These are phyloP conservation scores for Eumacrocentrus americanus DNA, from an alignment of 2,888 invertebrate species.

Conservation along the genomic window DNA sequence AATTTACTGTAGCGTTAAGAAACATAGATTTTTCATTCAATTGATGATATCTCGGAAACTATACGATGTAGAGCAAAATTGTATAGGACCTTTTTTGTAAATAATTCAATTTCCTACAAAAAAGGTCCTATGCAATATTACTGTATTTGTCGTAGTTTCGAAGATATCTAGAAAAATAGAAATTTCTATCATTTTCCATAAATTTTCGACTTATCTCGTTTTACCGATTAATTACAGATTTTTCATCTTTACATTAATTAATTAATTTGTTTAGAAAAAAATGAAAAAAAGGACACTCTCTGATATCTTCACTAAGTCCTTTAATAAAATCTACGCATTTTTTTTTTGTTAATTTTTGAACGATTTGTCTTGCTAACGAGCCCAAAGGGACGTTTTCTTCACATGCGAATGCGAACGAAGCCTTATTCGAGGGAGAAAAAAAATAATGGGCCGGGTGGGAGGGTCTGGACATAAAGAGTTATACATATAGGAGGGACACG, in stretches of 20 bases:
- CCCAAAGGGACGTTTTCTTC: background rate
- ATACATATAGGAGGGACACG: background rate
- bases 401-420: conserved; percentile 2
- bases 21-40: background rate
- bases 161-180: too few relatives aligned
- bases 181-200: too few relatives aligned
- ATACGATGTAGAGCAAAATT: too few relatives aligned
- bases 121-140: too few relatives aligned
- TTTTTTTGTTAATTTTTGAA: background rate
- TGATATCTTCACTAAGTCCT: background rate
- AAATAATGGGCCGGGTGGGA: background rate
- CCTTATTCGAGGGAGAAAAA: too few relatives aligned
- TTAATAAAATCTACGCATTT: background rate
- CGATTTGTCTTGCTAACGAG: conserved; percentile 14
- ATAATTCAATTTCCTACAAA: too few relatives aligned
- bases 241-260: background rate
- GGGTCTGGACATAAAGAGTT: background rate
- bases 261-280: background rate
- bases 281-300: background rate
- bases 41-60: too few relatives aligned
- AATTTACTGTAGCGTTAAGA: too few relatives aligned
- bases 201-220: too few relatives aligned
- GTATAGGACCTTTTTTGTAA: too few relatives aligned
- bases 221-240: too few relatives aligned
- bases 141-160: too few relatives aligned